These are phyloP conservation scores for Protobothrops mucrosquamatus DNA, from an alignment of 2,113 vertebrate species.

Conservation along the genomic window DNA sequence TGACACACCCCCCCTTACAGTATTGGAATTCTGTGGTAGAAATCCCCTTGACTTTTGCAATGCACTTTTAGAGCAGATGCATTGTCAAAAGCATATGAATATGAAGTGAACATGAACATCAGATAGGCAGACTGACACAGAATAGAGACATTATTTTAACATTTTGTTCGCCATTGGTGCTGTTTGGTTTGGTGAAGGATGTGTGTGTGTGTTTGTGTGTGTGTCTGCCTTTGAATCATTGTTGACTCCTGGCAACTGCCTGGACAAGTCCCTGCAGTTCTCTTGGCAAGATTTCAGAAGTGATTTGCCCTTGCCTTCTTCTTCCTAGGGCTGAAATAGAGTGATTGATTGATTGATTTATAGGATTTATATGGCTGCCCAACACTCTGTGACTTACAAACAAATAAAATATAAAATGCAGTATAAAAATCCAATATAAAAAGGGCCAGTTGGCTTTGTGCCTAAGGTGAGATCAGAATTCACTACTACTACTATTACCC, in stretches of 20 bases:
- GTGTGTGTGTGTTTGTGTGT: neutral
- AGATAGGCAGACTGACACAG: neutral
- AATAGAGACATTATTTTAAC: neutral
- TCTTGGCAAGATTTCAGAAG: neutral
- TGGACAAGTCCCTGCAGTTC: neutral
- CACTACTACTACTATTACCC: neutral
- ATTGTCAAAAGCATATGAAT: neutral
- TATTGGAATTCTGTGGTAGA: neutral
- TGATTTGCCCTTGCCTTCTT: neutral
- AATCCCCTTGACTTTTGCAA: neutral
- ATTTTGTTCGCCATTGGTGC: neutral
- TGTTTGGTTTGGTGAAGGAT: neutral
- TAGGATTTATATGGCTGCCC: neutral
- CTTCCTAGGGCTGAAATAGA: neutral
- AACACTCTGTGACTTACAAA: neutral
- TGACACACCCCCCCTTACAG: neutral
- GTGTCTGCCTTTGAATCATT: neutral
- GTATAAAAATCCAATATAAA: neutral
- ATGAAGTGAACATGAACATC: neutral
- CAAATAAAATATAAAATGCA: too few species aligned
- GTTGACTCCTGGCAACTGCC: neutral
- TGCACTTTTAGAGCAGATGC: neutral
- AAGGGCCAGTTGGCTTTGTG: neutral
- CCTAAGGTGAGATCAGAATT: neutral
- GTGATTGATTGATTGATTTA: neutral